These are phyloP conservation scores for Propithecus coquereli DNA, from an alignment of 2,113 vertebrate genomes.

Conservation along the genomic window DNA sequence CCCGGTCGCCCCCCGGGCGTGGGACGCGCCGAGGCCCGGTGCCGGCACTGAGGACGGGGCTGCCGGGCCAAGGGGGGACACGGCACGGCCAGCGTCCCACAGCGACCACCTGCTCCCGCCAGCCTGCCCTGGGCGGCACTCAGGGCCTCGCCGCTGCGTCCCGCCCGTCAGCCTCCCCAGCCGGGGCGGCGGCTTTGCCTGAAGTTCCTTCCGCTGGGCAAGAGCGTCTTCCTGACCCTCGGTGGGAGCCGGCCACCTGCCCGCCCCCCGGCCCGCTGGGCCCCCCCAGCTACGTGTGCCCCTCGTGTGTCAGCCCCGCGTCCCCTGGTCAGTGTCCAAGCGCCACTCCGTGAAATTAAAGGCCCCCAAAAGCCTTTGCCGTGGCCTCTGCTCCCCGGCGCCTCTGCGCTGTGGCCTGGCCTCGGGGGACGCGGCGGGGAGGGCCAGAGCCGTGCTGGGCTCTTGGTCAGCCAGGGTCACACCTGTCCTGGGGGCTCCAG, in stretches of 20 bases:
- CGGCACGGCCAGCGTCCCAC: rapidly evolving
- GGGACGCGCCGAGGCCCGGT: not conserved
- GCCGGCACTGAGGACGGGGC: not conserved
- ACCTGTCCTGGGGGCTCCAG: not conserved
- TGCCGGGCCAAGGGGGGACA: not conserved
- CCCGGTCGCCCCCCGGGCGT: not conserved
- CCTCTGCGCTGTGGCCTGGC: not conserved
- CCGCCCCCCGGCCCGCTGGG: not conserved
- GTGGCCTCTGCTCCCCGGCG: not conserved
- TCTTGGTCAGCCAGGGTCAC: too few species aligned
- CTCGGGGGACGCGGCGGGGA: too few species aligned
- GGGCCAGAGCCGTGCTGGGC: not conserved
- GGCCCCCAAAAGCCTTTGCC: rapidly evolving
- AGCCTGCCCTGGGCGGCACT: not conserved
- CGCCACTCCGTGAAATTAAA: not conserved
- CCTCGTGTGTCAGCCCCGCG: not conserved
- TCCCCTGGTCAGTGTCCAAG: not conserved
- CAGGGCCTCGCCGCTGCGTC: not conserved
- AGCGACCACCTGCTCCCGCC: not conserved
- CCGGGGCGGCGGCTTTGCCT: not conserved
- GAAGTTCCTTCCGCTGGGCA: too few species aligned
- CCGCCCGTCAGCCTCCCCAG: not conserved
- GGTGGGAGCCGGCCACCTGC: not conserved
- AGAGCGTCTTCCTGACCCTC: not conserved
- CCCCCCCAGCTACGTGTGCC: not conserved